A percentile compares a stretch with the other conserved stretches of the same genome.
Evolutionary conservation across 2,113 vertebrate species (phyloP).

Genomic region (Planiliza haematocheilus): DNA sequence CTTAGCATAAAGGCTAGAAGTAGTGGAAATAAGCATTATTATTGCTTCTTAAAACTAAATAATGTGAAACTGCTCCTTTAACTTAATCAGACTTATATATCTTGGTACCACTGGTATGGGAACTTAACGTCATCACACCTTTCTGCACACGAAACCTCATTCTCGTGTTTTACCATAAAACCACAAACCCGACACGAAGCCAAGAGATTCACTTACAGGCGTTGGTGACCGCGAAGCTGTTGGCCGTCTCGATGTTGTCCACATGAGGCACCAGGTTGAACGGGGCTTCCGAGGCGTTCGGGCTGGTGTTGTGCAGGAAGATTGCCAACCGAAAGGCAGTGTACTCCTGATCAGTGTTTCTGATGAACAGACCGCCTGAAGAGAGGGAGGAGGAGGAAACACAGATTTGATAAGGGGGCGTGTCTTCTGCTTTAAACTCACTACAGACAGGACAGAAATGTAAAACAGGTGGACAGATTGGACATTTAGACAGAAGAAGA

Average conservation of each 20-base stretch:
- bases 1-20: no score
- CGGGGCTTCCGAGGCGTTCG: constrained; percentile 96
- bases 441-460: neutral
- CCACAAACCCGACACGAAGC: neutral
- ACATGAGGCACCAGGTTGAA: constrained; percentile 99
- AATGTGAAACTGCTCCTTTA: no score
- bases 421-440: neutral
- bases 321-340: constrained; percentile 98
- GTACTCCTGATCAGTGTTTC: constrained; percentile 99
- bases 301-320: constrained; percentile 99
- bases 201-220: constrained; percentile 90
- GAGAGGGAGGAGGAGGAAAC: neutral
- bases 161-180: no score
- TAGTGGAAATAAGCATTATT: no score
- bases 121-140: no score
- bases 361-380: constrained; percentile 97
- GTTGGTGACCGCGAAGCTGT: constrained; percentile 99
- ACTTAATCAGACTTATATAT: no score
- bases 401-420: neutral
- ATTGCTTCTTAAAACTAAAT: no score
- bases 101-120: no score
- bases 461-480: no score
- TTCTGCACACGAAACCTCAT: no score
- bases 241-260: constrained; percentile 99
- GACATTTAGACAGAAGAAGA: no score